Evolutionary conservation across 2,888 invertebrate genomes (phyloP), one percentile per base, ranked within the genome.

Genomic region (Tetheella fluctuosa): DNA sequence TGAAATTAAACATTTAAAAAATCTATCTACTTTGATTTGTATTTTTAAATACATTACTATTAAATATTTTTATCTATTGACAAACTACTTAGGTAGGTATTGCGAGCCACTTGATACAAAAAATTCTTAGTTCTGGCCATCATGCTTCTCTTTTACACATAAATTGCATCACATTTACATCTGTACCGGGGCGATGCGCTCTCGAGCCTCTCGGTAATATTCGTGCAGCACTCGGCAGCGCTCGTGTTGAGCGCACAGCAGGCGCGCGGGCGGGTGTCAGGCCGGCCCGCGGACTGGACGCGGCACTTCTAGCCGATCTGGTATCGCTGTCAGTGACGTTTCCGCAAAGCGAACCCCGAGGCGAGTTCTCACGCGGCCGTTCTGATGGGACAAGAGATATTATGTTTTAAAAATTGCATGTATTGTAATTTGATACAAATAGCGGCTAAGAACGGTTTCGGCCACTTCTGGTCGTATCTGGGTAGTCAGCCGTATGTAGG

Each of bases 261-360:
- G 85, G 54, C 91, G 84, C 48, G 89, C 80, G 12, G 91, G 87
- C 37, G 91, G 91, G 7, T 77, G 91, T 91, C 91, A 91, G 80
- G 91, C 88, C 34, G 84, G 84, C 37, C 81, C 83, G 34, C 90
- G 84, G n/a, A 74, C 61, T 5, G 70, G 65, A 17, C 73, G 68
- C 0, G 80, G 71, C 12, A 65, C 60, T 54, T 81, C 82, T 23
- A 72, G 63, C 0, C 80, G 77, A 23, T 84, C 83, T 0, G 80
- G 80, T 2, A 78, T 65, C 0, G 80, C 81, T 0, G 86, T 79
- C 23, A 89, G 74, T 0, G 90, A 86, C 0, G 90, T 90, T 71
- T 91, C 91, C 0, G 90, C 90, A 73, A 91, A 91, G 1, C 91
- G 79, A 1, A 91, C 91, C 0, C 88, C 88, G 0, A 85, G 79